Evolutionary conservation across 1,140 invertebrate species (phyloP), one percentile per base, ranked within the genome.

Genomic region (Brachionus rubens): DNA sequence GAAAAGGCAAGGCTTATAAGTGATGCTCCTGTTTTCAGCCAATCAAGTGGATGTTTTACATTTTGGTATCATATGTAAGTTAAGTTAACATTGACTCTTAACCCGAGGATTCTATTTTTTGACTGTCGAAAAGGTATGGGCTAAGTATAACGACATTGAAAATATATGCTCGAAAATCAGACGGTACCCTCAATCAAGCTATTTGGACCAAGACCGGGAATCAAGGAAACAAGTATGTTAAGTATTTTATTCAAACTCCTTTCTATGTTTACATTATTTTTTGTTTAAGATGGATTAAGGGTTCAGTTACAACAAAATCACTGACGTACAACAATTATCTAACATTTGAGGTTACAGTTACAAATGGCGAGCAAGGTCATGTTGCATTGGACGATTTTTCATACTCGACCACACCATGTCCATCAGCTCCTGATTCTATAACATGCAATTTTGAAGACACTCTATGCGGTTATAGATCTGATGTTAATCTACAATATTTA

Each of bases 361-460:
- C 36, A 21, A 65, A 16, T 41, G 59, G 59, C 41, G 59, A 65
- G n/a, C 41, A 65, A 41, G 59, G 59, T 21, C 59, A 65, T 43
- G 40, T 65, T 24, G 59, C 59, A 12, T 16, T 65, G 9, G 59
- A 65, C 26, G 59, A 65, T 65, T 26, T 65, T 9, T 9, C 16
- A 21, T 65, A 12, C 30, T 43, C 59, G 1, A 43, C 41, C 12
- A 21, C 40, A 1, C 41, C 21, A 30, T 81, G 80, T 78, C 68
- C 77, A 24, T 28, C 16, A 12, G 59, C 24, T 10, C 33, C 33
- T 24, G 43, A 43, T 65, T 65, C 59, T 24, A 24, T 65, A 24
- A 9, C 16, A 0, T 65, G 59, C 16, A 16, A 65, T 26, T 65
- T 65, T 26, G 59, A 65, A 65, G 59, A 65, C 24, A 21, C 36